Evolutionary conservation across 92 coral and sea anemone genomes (phyloP), one percentile per base, ranked within the genome.

Genomic region (Desmophyllum pertusum): DNA sequence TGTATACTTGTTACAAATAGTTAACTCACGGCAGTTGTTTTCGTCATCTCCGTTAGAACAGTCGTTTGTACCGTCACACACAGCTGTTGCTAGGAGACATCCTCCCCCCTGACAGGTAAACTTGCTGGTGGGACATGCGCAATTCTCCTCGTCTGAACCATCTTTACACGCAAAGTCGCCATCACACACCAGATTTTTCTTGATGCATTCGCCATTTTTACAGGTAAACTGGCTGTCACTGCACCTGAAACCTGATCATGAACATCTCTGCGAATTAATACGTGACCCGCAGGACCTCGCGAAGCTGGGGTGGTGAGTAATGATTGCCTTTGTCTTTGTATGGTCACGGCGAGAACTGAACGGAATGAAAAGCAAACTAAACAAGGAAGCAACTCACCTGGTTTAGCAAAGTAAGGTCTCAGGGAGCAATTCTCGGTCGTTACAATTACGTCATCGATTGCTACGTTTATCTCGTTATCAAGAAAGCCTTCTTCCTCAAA

Each of bases 91-190:
- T 3, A 52, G 59, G 5, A 88, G 76, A 33, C 95, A 92, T 59
- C 61, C 63, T 29, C 92, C 95, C 33, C 86, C 90, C 0, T 75
- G 86, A 51, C 95, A 92, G 6, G 46, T 19, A 48, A 91, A 91
- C 88, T 38, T 85, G 53, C 52, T 91, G 11, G 87, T 65, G 5
- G 87, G 81, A 67, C 94, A 91, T 55, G 21, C 81, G 61, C 94
- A 91, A 45, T 73, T 81, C 75, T 78, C 77, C 73, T 92, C 95
- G 52, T 92, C 95, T 30, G 95, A 92, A 3, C 85, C 70, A 51
- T 92, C 95, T 27, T 73, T 70, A 64, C 95, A 92, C 3, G 89
- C 90, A 14, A 33, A 40, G 70, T 92, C 95, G 33, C 88, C 90
- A 52, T 89, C 92, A 59, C 95, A 92, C 33, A 68, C 35, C 19